Evolutionary conservation across 2,888 invertebrate genomes (phyloP).

Genomic region (Acanthosoma haemorrhoidale): DNA sequence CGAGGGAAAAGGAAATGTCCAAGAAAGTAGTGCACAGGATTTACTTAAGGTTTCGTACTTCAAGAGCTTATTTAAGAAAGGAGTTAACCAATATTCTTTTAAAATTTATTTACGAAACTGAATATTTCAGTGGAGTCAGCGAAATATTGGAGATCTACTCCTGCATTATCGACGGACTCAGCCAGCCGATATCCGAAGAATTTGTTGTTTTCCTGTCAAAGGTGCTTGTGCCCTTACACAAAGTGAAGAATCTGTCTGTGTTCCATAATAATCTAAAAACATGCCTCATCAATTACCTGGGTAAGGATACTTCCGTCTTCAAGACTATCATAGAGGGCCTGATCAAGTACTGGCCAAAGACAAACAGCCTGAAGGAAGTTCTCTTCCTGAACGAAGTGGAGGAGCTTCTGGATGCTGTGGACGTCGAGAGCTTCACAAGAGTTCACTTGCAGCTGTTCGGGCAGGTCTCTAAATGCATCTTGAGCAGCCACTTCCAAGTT

Average conservation of each 20-base stretch:
- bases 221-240: slow-evolving; percentile 96
- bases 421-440: slow-evolving; percentile 97
- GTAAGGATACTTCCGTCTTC: slow-evolving; percentile 96
- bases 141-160: slow-evolving; percentile 98
- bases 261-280: slow-evolving; percentile 99
- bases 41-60: slow-evolving; percentile 97
- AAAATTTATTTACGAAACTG: slow-evolving; percentile 99
- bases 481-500: slow-evolving; percentile 93
- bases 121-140: slow-evolving; percentile 98
- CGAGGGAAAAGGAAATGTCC: slow-evolving; percentile 95
- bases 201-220: slow-evolving; percentile 98
- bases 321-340: slow-evolving; percentile 95
- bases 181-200: slow-evolving; percentile 95
- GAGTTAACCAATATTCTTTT: slow-evolving; percentile 99
- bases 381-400: slow-evolving; percentile 99
- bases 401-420: slow-evolving; percentile 98
- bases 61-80: slow-evolving; percentile 98
- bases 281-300: slow-evolving; percentile 99
- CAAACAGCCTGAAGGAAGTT: slow-evolving; percentile 97
- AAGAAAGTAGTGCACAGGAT: slow-evolving; percentile 99
- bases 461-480: slow-evolving; percentile 97
- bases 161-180: slow-evolving; percentile 99
- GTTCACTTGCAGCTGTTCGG: slow-evolving; percentile 96
- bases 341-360: slow-evolving; percentile 99
- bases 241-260: slow-evolving; percentile 93